phyloP scores from a whole-genome alignment of 2,113 vertebrate species.

The Charina bottae region DNA sequence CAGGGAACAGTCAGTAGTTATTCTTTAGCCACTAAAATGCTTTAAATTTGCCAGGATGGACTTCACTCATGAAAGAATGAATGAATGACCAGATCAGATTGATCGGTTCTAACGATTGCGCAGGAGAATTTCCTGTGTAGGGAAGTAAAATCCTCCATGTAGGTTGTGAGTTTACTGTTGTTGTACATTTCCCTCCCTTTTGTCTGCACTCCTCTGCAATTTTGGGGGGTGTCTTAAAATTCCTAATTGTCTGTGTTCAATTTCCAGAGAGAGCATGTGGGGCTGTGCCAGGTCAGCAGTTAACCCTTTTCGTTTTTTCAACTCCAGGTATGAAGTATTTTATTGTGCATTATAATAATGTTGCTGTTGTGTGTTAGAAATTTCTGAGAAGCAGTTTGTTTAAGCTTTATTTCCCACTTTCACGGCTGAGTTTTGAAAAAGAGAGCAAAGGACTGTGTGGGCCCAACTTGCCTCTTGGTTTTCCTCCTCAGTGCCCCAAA shows the following conservation, averaged over 20 bases:
- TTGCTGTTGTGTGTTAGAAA: constrained; percentile 59
- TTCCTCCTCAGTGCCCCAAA: neutral
- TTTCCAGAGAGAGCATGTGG: constrained; percentile 77
- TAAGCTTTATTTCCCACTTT: constrained; percentile 49
- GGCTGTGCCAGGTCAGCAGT: constrained; percentile 76
- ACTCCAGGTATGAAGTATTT: constrained; percentile 77
- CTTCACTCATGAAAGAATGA: neutral
- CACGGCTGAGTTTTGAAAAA: neutral
- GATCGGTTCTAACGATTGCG: neutral
- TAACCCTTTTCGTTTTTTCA: constrained; percentile 78
- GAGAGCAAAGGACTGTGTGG: neutral
- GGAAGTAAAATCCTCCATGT: neutral
- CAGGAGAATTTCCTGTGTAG: neutral
- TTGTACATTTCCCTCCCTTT: constrained; percentile 54
- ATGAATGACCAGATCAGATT: too few species aligned
- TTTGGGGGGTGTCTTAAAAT: constrained; percentile 71
- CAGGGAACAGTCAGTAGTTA: neutral
- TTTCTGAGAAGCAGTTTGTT: constrained; percentile 49
- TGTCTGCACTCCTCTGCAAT: constrained; percentile 56
- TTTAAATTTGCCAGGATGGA: neutral
- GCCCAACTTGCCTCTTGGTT: constrained; percentile 15
- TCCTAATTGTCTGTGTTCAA: constrained; percentile 77
- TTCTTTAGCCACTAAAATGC: neutral
- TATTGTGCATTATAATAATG: constrained; percentile 70
- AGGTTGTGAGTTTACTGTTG: constrained; percentile 27